Base-by-base conservation (phyloP, 2,113 vertebrate species). In the Trachemys scripta region DNA sequence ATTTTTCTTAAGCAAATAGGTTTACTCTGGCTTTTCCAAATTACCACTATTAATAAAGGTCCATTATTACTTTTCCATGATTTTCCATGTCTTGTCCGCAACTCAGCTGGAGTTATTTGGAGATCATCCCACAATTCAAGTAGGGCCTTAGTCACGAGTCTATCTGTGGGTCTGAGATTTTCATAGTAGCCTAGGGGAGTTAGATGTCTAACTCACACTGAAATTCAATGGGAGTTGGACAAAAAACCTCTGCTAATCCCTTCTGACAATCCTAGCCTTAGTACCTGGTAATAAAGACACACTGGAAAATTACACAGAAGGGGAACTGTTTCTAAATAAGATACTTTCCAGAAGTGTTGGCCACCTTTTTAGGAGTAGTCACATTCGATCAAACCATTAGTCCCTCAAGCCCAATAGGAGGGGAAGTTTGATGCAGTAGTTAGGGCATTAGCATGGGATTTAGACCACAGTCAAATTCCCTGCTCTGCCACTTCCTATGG, bases 141-240 rank as follows among this genome's bases (percentile, higher is more conserved):
- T 38, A 72, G n/a, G n/a, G 65, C n/a, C 17, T 38, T 72, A 72
- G n/a, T 20, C n/a, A 38, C 20, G 3, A 38, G n/a, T 38, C 35
- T 72, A 20, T 38, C 19, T 38, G 38, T 72, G 35, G 35, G 35
- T 38, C n/a, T 72, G 65, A 22, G 35, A 59, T 94, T 90, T 94
- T 89, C 90, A 45, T 0, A 0, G 89, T n/a, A 90, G 80, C 87
- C 89, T 59, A 72, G 54, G 92, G 76, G 76, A 95, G 85, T 92
- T 92, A 88, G 89, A 92, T 35, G 93, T 47, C 87, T 85, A 69
- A 72, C 78, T 76, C 92, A 90, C 89, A 95, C 91, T 45, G 38
- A 29, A 78, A 78, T 78, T 78, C 75, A 78, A 14, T 72, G 25
- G 42, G 11, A 45, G 42, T 47, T 47, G 42, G 42, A 42, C 45